Percentiles rank a stretch among this genome's conserved stretches.
Evolutionary conservation across 2,888 invertebrate genomes (phyloP).

Genomic region (Bembecia ichneumoniformis): DNA sequence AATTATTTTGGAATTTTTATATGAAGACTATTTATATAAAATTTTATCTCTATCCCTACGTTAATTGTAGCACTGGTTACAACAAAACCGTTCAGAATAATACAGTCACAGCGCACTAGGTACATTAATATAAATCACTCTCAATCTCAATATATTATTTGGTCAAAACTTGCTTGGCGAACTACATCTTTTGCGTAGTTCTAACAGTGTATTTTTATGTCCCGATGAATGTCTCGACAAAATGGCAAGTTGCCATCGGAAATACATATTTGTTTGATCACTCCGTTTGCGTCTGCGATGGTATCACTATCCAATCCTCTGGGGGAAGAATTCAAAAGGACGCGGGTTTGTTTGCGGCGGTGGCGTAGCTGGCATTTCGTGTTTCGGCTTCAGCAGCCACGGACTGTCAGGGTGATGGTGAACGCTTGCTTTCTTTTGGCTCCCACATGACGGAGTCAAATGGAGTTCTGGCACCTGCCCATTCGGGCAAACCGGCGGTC

Average conservation of each 20-base stretch:
- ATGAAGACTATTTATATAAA: too few relatives aligned
- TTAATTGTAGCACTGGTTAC: too few relatives aligned
- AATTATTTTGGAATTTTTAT: too few relatives aligned
- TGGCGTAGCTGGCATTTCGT: conserved; percentile 59
- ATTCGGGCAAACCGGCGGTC: conserved; percentile 47
- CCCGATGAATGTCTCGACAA: conserved; percentile 44
- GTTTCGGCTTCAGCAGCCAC: conserved; percentile 52
- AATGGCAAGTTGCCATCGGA: conserved; percentile 61
- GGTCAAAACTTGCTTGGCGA: conserved; percentile 24
- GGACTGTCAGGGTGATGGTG: conserved; percentile 37
- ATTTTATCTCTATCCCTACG: too few relatives aligned
- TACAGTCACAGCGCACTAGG: too few relatives aligned
- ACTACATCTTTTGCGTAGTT: conserved; percentile 39
- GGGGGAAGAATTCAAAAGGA: conserved; percentile 39
- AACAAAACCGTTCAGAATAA: too few relatives aligned
- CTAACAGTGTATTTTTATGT: conserved; percentile 50
- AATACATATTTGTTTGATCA: conserved; percentile 20
- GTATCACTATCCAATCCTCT: conserved; percentile 51
- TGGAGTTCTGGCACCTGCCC: conserved; percentile 45
- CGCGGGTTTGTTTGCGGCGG: conserved; percentile 50
- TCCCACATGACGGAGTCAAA: conserved; percentile 45
- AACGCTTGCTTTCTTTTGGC: conserved; percentile 31
- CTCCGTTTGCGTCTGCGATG: conserved; percentile 17
- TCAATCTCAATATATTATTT: conserved; percentile 2
- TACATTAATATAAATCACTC: too few relatives aligned